These are phyloP conservation scores for Halcyon smyrnensis DNA, from an alignment of 2,797 vertebrate genomes.

Conservation along the genomic window DNA sequence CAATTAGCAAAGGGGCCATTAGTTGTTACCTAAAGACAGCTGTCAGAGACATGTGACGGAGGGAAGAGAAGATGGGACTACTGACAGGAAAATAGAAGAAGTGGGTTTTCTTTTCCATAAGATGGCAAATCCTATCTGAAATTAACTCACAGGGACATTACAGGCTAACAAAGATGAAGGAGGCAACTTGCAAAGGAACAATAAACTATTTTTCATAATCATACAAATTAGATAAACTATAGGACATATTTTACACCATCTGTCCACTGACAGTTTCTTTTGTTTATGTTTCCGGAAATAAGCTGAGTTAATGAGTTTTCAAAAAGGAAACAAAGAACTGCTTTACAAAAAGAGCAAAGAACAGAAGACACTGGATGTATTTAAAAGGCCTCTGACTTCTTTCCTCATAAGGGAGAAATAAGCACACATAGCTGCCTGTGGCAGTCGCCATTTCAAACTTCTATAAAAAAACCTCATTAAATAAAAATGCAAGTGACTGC, in stretches of 20 bases:
- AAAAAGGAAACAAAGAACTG: neutral
- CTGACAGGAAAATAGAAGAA: neutral
- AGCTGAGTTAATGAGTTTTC: neutral
- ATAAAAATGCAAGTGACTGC: neutral
- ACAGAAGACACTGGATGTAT: neutral
- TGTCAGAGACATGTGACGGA: neutral
- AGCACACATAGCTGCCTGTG: neutral
- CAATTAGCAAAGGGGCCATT: neutral
- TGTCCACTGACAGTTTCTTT: neutral
- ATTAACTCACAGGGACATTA: neutral
- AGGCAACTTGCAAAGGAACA: neutral
- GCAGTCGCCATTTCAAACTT: fast-evolving
- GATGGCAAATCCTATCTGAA: neutral
- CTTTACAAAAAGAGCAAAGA: neutral
- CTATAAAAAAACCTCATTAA: neutral
- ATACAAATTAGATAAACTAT: neutral
- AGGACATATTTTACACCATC: neutral
- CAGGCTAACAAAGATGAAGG: neutral
- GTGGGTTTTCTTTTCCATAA: neutral
- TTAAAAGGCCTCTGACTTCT: neutral
- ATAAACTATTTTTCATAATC: neutral
- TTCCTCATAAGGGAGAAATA: neutral
- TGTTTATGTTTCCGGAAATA: neutral
- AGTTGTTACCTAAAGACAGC: neutral
- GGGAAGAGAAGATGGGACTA: neutral